phyloP scores from a whole-genome alignment of 2,888 invertebrate species.

The Drosophila lutescens region DNA sequence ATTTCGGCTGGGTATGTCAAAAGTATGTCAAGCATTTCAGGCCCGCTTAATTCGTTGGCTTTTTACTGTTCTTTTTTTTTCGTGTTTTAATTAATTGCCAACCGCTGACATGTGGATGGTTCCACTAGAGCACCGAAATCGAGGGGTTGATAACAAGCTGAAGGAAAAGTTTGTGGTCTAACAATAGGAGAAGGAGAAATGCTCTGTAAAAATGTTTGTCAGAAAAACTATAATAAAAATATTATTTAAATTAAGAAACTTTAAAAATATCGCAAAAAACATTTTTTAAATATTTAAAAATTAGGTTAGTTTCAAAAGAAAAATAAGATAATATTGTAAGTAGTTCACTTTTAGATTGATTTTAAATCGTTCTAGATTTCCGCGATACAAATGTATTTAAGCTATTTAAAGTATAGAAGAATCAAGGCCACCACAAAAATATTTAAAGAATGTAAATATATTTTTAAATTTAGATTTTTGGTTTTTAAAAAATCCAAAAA shows the following conservation, averaged over 20 bases:
- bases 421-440: too few relatives aligned
- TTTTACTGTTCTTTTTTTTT: slow-evolving; percentile 12
- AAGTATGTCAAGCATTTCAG: slow-evolving; percentile 82
- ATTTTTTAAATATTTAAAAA: too few relatives aligned
- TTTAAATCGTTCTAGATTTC: too few relatives aligned
- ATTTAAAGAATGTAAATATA: background rate
- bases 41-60: slow-evolving; percentile 81
- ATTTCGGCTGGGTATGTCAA: slow-evolving; percentile 56
- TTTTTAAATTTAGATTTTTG: too few relatives aligned
- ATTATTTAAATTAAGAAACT: too few relatives aligned
- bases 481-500: background rate
- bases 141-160: slow-evolving; percentile 67
- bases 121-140: slow-evolving; percentile 67
- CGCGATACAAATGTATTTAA: too few relatives aligned
- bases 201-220: slow-evolving; percentile 3
- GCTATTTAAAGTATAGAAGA: too few relatives aligned
- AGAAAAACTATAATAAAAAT: background rate
- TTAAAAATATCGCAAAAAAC: too few relatives aligned
- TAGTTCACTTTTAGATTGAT: too few relatives aligned
- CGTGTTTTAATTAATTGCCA: slow-evolving; percentile 72
- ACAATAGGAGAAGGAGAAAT: slow-evolving; percentile 3
- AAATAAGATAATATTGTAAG: background rate
- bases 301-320: too few relatives aligned
- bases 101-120: slow-evolving; percentile 75
- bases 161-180: background rate